Evolutionary conservation across 2,797 vertebrate species (phyloP), one percentile per base, ranked within the genome.

Genomic region (Myotis planiceps): DNA sequence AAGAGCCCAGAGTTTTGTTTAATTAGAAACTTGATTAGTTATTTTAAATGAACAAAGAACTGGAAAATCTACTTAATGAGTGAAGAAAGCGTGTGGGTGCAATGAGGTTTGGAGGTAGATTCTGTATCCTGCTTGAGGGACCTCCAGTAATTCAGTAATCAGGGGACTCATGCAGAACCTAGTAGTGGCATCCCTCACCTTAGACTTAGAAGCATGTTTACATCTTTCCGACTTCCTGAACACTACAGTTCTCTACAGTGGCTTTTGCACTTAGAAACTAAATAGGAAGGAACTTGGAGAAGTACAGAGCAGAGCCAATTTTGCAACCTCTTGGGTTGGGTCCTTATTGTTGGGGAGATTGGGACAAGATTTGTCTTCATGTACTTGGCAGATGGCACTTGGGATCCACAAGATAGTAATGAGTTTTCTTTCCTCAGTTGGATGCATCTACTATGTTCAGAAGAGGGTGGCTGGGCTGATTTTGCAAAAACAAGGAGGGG

Each of bases 51-150:
- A 88, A 55, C 29, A 58, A 82, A 85, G 79, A 88, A 32, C 34
- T 81, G 53, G 79, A 53, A 85, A 69, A 69, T 51, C 27, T 15
- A 69, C 42, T 66, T 16, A 47, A 65, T 68, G 18, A 21, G 6
- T 32, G 29, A 23, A 6, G 39, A 85, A 85, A 65, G 34, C 27
- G 3, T 39, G 0, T 21, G 51, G 47, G 55, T 65, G 3, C 51
- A 32, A 1, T 85, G 78, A 18, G 47, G 12, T n/a, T 39, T 55
- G 34, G 74, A 47, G 72, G 29, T 49, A 39, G 18, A 3, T 84
- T 79, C 92, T 96, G 55, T 83, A 75, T 94, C 89, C 87, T 95
- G 96, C 93, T 82, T 37, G 90, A 55, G 92, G 81, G 95, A 71
- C 92, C 74, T 72, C 96, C 95, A 65, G 75, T 39, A 0, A 16